These are phyloP conservation scores for Salvator merianae DNA, from an alignment of 2,113 vertebrate genomes.

Conservation along the genomic window DNA sequence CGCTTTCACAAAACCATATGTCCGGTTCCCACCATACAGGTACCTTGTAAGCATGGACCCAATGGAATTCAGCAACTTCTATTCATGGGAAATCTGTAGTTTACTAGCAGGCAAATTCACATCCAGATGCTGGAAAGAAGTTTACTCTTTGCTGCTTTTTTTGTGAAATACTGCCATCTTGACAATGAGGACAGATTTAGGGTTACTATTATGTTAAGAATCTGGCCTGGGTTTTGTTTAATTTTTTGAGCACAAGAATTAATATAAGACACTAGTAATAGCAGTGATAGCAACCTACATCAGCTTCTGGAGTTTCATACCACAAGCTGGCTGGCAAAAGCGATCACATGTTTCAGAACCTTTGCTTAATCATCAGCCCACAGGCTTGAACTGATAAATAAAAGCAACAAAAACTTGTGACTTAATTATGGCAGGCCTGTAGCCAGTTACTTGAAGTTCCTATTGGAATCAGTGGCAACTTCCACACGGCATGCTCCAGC, in stretches of 20 bases:
- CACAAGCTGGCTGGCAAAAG: background rate
- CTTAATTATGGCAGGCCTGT: too few relatives aligned
- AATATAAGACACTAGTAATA: background rate
- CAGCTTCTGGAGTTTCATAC: background rate
- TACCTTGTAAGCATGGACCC: conserved; percentile 62
- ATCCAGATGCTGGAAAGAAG: conserved; percentile 45
- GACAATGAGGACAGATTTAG: conserved; percentile 40
- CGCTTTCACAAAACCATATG: conserved; percentile 71
- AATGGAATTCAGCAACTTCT: conserved; percentile 58
- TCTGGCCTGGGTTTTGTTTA: background rate
- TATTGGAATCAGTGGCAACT: too few relatives aligned
- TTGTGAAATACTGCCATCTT: conserved; percentile 54
- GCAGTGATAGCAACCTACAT: background rate
- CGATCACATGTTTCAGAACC: too few relatives aligned
- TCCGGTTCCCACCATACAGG: conserved; percentile 75
- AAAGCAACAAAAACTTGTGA: too few relatives aligned
- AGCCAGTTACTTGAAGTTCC: too few relatives aligned
- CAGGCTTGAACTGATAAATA: background rate
- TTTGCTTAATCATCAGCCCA: background rate
- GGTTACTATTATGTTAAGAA: conserved; percentile 31
- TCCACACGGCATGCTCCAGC: too few relatives aligned
- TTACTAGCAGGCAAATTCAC: conserved; percentile 46
- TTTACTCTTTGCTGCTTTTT: background rate
- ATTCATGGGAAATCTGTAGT: conserved; percentile 67
- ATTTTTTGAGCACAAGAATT: conserved; percentile 15